A percentile compares a stretch with the other conserved stretches of the same genome.
Conservation (phyloP, 2,797 vertebrate species). For the Discoglossus pictus region DNA sequence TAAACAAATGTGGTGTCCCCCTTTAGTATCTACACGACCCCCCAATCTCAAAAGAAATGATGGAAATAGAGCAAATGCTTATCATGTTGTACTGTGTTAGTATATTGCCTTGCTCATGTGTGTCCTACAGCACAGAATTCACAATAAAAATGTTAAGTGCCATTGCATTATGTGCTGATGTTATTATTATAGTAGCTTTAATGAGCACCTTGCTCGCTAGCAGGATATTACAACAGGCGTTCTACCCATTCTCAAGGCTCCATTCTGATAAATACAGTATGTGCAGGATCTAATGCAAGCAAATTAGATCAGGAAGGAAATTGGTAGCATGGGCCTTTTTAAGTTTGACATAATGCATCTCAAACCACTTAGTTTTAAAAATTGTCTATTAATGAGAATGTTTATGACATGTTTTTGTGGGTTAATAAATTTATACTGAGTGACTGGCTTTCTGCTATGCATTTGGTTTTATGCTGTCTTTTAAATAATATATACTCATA, state of each 20-base stretch:
- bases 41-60: too few species aligned
- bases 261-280: slow-evolving; percentile 28
- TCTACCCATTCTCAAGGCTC: slow-evolving; percentile 33
- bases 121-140: slow-evolving; percentile 11
- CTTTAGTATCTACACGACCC: too few species aligned
- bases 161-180: slow-evolving; percentile 34
- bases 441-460: slow-evolving; percentile 10
- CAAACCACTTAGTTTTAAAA: slow-evolving; percentile 51
- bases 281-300: slow-evolving; percentile 34
- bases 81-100: too few species aligned
- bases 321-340: slow-evolving; percentile 38
- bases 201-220: slow-evolving; percentile 22
- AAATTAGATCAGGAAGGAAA: slow-evolving; percentile 36
- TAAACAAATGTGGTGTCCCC: too few species aligned
- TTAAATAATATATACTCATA: slow-evolving; percentile 37
- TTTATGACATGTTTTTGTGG: slow-evolving; percentile 44
- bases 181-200: slow-evolving; percentile 32
- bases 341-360: slow-evolving; percentile 47
- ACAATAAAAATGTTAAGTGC: slow-evolving; percentile 8
- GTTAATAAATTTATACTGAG: slow-evolving; percentile 45
- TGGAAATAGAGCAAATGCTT: too few species aligned
- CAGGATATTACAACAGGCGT: slow-evolving; percentile 21
- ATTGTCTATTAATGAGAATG: slow-evolving; percentile 49
- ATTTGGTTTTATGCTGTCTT: slow-evolving; percentile 8
- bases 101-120: too few species aligned